These are phyloP conservation scores for Sebastes minor DNA, from an alignment of 2,797 vertebrate genomes.

Conservation along the genomic window DNA sequence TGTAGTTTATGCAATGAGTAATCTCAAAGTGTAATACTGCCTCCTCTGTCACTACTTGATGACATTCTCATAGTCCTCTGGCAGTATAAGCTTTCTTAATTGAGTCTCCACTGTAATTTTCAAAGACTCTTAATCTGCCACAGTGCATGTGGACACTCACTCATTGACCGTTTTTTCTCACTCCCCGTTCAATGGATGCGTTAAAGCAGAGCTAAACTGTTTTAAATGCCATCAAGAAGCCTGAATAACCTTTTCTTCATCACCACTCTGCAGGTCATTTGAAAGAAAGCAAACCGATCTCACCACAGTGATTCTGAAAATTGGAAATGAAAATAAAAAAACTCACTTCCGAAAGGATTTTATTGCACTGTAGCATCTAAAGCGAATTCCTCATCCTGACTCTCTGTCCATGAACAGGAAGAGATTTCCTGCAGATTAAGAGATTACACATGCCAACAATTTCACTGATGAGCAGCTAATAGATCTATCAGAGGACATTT, in stretches of 20 bases:
- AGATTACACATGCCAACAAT: constrained; percentile 57
- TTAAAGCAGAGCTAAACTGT: neutral
- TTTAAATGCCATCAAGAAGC: neutral
- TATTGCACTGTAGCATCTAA: neutral
- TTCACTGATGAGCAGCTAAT: constrained; percentile 65
- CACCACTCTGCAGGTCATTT: neutral
- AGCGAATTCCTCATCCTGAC: constrained; percentile 24
- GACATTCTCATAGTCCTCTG: constrained; percentile 30
- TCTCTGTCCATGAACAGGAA: constrained; percentile 37
- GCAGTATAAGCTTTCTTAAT: constrained; percentile 43
- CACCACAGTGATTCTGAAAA: neutral
- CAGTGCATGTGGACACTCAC: constrained; percentile 7
- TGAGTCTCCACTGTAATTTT: constrained; percentile 45
- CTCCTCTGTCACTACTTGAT: constrained; percentile 33
- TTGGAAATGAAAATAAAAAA: neutral
- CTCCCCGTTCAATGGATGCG: neutral
- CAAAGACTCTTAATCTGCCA: constrained; percentile 46
- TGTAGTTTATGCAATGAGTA: constrained; percentile 37
- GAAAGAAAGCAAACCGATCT: neutral
- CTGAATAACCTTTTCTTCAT: neutral
- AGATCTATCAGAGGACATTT: constrained; percentile 44
- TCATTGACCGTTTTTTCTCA: neutral
- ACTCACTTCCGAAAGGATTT: neutral
- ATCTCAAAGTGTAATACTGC: constrained; percentile 38
- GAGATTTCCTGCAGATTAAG: constrained; percentile 59